A percentile compares a stretch with the other conserved stretches of the same genome.
Evolutionary conservation across 92 coral and sea anemone genomes (phyloP).

Genomic region (Actinernus sp.): DNA sequence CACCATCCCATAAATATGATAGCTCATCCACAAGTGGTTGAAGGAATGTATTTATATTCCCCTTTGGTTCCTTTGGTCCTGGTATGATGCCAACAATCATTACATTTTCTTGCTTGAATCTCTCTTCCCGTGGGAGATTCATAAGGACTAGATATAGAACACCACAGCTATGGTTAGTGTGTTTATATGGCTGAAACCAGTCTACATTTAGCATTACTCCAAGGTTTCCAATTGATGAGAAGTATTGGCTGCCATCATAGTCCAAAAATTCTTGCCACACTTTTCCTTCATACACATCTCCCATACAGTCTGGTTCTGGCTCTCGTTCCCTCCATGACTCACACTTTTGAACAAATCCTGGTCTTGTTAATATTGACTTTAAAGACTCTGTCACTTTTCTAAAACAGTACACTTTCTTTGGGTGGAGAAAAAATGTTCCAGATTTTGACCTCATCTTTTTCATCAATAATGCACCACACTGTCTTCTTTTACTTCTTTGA

Average conservation of each 20-base stretch:
- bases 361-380: background rate
- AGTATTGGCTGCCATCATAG: slow-evolving; percentile 13
- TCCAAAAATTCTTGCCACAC: slow-evolving; percentile 27
- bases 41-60: slow-evolving; percentile 20
- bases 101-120: slow-evolving; percentile 18
- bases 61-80: slow-evolving; percentile 28
- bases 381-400: slow-evolving; percentile 17
- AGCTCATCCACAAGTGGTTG: slow-evolving; percentile 42
- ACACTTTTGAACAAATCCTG: slow-evolving; percentile 16
- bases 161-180: slow-evolving; percentile 15
- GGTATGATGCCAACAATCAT: slow-evolving; percentile 31
- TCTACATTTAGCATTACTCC: slow-evolving; percentile 35
- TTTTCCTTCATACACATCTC: slow-evolving; percentile 23
- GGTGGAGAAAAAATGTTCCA: slow-evolving; percentile 13
- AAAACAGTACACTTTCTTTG: slow-evolving; percentile 11
- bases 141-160: slow-evolving; percentile 20
- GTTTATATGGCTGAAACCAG: slow-evolving; percentile 39
- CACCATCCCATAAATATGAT: slow-evolving; percentile 36
- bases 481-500: slow-evolving; percentile 5
- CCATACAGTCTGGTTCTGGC: slow-evolving; percentile 2
- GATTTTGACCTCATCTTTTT: slow-evolving; percentile 23
- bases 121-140: slow-evolving; percentile 15
- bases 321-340: slow-evolving; percentile 2
- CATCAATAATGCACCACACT: slow-evolving; percentile 29
- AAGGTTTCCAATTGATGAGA: slow-evolving; percentile 12